Conservation (phyloP, 2,888 invertebrate species). For the Tetramorium bicarinatum region DNA sequence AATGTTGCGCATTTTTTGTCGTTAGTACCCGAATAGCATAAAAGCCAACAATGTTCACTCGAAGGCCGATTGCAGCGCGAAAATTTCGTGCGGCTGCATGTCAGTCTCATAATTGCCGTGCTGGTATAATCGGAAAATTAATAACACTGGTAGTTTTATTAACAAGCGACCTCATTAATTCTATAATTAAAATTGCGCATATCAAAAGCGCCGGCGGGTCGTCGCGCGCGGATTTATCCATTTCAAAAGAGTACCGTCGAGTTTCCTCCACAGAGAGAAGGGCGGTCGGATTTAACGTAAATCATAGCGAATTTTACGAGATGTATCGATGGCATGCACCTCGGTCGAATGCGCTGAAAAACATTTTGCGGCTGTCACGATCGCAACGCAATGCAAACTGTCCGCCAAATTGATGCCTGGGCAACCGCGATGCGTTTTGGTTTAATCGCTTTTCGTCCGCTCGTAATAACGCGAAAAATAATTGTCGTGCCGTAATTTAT, state of each 20-base stretch:
- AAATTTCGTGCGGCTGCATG: constrained; percentile 22
- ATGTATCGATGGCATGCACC: constrained; percentile 28
- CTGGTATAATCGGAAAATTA: constrained; percentile 48
- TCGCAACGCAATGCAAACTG: constrained; percentile 38
- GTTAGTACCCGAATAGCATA: background rate
- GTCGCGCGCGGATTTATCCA: constrained; percentile 43
- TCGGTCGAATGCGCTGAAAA: constrained; percentile 30
- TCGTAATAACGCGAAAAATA: constrained; percentile 44
- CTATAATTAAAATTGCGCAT: constrained; percentile 51
- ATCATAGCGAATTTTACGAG: constrained; percentile 42
- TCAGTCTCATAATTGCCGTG: constrained; percentile 44
- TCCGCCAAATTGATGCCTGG: constrained; percentile 42
- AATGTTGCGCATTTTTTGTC: background rate
- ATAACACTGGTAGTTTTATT: constrained; percentile 53
- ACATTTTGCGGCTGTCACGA: constrained; percentile 46
- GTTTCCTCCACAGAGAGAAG: constrained; percentile 11
- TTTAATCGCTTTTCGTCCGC: constrained; percentile 46
- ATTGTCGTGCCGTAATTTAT: constrained; percentile 44
- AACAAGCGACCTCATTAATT: constrained; percentile 55
- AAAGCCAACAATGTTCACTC: constrained; percentile 20
- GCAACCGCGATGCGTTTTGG: constrained; percentile 34
- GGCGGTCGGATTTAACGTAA: constrained; percentile 28
- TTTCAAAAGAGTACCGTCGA: constrained; percentile 26
- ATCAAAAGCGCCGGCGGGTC: constrained; percentile 45
- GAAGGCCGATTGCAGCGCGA: constrained; percentile 27